Conservation (phyloP, 2,113 vertebrate species). For the Chaetops frenatus region DNA sequence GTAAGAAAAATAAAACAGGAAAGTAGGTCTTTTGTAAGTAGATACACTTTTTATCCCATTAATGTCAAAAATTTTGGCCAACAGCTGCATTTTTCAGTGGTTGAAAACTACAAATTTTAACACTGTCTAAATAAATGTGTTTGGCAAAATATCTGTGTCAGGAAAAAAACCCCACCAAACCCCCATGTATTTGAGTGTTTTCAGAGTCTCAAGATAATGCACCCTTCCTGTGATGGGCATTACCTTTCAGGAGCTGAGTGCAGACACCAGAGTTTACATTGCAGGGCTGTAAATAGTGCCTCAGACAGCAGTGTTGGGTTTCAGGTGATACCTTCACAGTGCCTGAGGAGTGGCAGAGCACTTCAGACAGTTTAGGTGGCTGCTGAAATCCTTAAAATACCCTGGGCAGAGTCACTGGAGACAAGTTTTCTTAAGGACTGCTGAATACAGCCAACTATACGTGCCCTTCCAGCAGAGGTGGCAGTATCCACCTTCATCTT, state of each 20-base stretch:
- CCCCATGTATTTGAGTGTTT: background rate
- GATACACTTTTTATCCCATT: background rate
- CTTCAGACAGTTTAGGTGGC: background rate
- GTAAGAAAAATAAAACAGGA: background rate
- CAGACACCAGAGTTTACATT: background rate
- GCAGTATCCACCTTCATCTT: background rate
- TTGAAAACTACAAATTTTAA: background rate
- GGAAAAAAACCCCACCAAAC: background rate
- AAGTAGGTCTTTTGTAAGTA: background rate
- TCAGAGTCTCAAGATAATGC: background rate
- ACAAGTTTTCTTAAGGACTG: background rate
- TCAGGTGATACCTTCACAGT: background rate
- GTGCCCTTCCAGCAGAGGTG: background rate
- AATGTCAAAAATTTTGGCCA: background rate
- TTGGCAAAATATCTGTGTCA: background rate
- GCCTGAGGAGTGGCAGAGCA: background rate
- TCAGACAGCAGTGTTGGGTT: background rate
- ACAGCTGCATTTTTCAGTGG: background rate
- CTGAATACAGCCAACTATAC: fast-evolving
- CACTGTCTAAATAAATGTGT: background rate
- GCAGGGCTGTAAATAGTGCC: background rate
- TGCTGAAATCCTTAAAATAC: background rate
- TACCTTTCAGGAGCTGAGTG: background rate
- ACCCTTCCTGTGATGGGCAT: background rate
- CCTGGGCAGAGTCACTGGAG: background rate